Evolutionary conservation across 1,140 invertebrate species (phyloP), one percentile per base, ranked within the genome.

Genomic region (Plutomurus gul): DNA sequence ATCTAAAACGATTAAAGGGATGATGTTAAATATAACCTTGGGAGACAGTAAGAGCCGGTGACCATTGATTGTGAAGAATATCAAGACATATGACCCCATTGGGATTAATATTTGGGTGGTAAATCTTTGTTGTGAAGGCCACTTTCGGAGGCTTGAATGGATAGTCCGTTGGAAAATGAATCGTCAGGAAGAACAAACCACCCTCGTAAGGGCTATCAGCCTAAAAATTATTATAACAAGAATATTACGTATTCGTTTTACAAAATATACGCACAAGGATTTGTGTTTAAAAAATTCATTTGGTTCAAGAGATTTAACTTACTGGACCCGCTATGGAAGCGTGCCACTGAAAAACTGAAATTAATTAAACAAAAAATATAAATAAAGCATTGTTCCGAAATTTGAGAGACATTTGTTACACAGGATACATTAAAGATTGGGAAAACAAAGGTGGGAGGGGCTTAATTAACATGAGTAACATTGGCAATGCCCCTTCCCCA

Each of bases 31-130:
- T 33, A 46, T 83, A 87, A 95, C 95, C 97, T 96, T 99, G 99
- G 88, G 96, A 98, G 91, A 99, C 98, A 88, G 97, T 99, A 87
- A 99, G 92, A 87, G 97, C 97, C 86, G 97, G 97, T 86, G 96
- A 98, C 97, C 97, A 99, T 87, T 99, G 96, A 89, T 96, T 94
- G 90, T 96, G 92, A 89, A 99, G 91, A 89, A 99, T 99, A 90
- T 99, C 97, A 89, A 99, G 92, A 90, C 97, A 99, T 91, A 99
- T 99, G 89, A 95, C 96, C 90, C 97, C 97, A 92, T 99, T 99
- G 92, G 95, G 97, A 92, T 99, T 99, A 89, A 99, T 99, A 91
- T 99, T 99, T 86, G 97, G 97, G 90, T 99, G 97, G 91, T 99
- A 99, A 88, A 99, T 99, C 91, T 96, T 94, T 88, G 97, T 99